phyloP scores from a whole-genome alignment of 2,888 invertebrate species.

The Drosophila nigritarsus region DNA sequence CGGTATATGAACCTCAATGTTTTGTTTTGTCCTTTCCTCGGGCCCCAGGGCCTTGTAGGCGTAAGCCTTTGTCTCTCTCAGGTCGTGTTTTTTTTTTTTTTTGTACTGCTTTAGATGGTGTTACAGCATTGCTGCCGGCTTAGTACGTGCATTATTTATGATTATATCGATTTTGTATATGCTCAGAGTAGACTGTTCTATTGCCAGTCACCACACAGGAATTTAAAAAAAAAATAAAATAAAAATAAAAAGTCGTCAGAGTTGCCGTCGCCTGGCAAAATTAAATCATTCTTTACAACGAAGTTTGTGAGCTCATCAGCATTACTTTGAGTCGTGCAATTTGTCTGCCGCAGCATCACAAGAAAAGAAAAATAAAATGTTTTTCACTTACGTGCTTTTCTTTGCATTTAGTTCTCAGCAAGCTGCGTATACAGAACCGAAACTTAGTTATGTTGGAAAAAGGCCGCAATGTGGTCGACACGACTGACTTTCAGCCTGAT shows the following conservation, averaged over 20 bases:
- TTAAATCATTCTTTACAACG: slow-evolving; percentile 75
- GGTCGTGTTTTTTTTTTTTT: slow-evolving; percentile 24
- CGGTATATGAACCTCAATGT: slow-evolving; percentile 38
- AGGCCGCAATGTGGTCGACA: slow-evolving; percentile 66
- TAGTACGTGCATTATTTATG: slow-evolving; percentile 76
- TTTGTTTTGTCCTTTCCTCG: slow-evolving; percentile 62
- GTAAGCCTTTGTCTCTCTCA: slow-evolving; percentile 71
- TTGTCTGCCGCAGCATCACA: slow-evolving; percentile 51
- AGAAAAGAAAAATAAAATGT: slow-evolving; percentile 25
- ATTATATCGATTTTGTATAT: slow-evolving; percentile 74
- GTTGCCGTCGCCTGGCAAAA: slow-evolving; percentile 46
- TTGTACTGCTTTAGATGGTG: slow-evolving; percentile 12
- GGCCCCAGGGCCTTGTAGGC: slow-evolving; percentile 65
- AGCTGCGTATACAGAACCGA: slow-evolving; percentile 57
- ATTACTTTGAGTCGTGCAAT: slow-evolving; percentile 72
- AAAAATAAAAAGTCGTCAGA: slow-evolving; percentile 11
- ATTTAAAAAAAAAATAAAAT: slow-evolving; percentile 5
- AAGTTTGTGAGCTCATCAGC: slow-evolving; percentile 72
- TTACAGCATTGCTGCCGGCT: slow-evolving; percentile 29
- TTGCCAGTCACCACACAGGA: slow-evolving; percentile 24
- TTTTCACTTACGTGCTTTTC: slow-evolving; percentile 41
- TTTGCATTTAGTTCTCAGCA: slow-evolving; percentile 48
- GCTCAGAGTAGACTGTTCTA: slow-evolving; percentile 33
- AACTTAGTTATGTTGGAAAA: slow-evolving; percentile 53
- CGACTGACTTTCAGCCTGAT: slow-evolving; percentile 51